phyloP scores from a whole-genome alignment of 1,140 invertebrate genomes.

The Anoplophora glabripennis region DNA sequence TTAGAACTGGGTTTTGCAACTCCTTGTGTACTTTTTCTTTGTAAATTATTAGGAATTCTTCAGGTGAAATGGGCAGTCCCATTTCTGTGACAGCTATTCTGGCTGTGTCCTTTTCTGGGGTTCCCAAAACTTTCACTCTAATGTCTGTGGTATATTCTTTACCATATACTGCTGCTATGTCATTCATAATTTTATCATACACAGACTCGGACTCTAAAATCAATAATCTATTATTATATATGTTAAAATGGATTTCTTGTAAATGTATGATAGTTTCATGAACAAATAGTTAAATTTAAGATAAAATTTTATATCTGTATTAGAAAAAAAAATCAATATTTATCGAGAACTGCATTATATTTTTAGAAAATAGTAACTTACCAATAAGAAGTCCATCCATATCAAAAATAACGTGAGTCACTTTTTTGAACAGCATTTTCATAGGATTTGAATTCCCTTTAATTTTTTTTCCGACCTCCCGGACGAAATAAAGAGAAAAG shows the following conservation, averaged over 20 bases:
- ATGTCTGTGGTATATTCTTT: conserved; percentile 58
- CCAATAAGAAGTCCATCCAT: conserved; percentile 56
- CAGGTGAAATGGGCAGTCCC: conserved; percentile 53
- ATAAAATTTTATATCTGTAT: not conserved
- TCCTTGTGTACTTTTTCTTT: conserved; percentile 22
- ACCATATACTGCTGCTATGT: conserved; percentile 50
- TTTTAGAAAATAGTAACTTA: conserved; percentile 27
- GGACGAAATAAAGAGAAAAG: too few relatives aligned
- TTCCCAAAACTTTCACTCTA: conserved; percentile 58
- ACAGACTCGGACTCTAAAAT: conserved; percentile 46
- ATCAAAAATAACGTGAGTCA: conserved; percentile 59
- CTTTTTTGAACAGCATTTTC: conserved; percentile 41
- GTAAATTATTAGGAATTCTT: conserved; percentile 51
- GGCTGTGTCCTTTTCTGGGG: conserved; percentile 54
- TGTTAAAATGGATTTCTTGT: not conserved
- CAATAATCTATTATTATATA: not conserved
- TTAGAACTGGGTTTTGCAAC: conserved; percentile 42
- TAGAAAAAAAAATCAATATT: too few relatives aligned
- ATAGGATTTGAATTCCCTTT: not conserved
- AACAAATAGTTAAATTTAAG: not conserved
- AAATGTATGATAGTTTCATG: not conserved
- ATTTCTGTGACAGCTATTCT: conserved; percentile 53
- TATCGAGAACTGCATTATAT: too few relatives aligned
- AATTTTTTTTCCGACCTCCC: too few relatives aligned
- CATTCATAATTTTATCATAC: conserved; percentile 42